Conservation (phyloP, 2,797 vertebrate genomes). For the Enteromius afrohamiltoni region DNA sequence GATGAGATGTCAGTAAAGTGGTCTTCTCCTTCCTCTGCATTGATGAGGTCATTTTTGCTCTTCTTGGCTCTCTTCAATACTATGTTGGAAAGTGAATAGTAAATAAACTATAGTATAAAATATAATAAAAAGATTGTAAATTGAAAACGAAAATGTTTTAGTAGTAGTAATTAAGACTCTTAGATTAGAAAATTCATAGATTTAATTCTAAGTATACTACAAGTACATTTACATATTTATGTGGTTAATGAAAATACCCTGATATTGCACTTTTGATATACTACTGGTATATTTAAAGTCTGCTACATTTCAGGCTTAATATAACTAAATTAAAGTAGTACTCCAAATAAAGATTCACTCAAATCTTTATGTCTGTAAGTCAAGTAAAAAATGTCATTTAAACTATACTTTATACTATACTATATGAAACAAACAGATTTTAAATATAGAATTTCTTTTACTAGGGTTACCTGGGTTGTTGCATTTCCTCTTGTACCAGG, state of each 20-base stretch:
- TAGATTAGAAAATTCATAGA: too few species aligned
- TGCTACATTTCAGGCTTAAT: too few species aligned
- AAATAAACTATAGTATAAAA: neutral
- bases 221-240: too few species aligned
- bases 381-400: neutral
- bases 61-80: conserved; percentile 95
- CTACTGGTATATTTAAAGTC: too few species aligned
- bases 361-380: neutral
- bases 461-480: conserved; percentile 74
- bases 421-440: too few species aligned
- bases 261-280: too few species aligned
- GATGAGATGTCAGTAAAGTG: conserved; percentile 94
- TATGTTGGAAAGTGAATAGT: conserved; percentile 63
- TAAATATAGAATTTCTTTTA: too few species aligned
- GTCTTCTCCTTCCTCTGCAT: conserved; percentile 93
- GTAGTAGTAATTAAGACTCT: neutral
- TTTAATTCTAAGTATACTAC: too few species aligned
- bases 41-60: conserved; percentile 94
- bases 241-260: too few species aligned
- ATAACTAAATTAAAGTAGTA: too few species aligned
- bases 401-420: too few species aligned
- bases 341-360: neutral
- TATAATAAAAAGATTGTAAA: neutral
- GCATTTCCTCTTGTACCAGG: conserved; percentile 77
- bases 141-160: neutral